phyloP scores from a whole-genome alignment of 2,888 invertebrate species.

The Epirrita christyi region DNA sequence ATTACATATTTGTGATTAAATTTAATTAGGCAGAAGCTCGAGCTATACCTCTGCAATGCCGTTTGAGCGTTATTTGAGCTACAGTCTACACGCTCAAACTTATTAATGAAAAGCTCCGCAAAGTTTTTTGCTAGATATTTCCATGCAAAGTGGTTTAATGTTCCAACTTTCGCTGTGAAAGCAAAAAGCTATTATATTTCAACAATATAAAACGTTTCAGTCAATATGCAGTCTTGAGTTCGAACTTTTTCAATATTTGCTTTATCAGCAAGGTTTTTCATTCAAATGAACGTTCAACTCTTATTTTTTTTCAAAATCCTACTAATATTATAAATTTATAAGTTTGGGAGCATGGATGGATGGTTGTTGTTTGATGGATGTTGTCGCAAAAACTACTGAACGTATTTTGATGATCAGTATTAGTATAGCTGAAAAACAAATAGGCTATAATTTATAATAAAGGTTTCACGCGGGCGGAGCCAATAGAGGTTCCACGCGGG shows the following conservation, averaged over 20 bases:
- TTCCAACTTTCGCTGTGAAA: conserved; percentile 20
- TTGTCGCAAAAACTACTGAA: no score
- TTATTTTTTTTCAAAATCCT: no score
- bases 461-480: no score
- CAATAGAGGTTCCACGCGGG: no score
- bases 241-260: conserved; percentile 14
- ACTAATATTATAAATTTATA: no score
- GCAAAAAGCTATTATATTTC: conserved; percentile 14
- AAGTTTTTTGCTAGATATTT: conserved; percentile 20
- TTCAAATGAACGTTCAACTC: neutral
- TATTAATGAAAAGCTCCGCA: conserved; percentile 13
- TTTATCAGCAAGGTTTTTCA: conserved; percentile 8
- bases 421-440: no score
- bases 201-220: conserved; percentile 8
- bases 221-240: neutral
- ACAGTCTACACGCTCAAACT: conserved; percentile 1
- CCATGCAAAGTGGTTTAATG: conserved; percentile 27
- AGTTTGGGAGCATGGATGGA: no score
- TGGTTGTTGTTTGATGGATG: no score
- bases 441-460: no score
- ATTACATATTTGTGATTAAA: no score
- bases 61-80: conserved; percentile 3
- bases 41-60: conserved; percentile 10
- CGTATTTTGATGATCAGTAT: no score
- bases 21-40: no score